These are phyloP conservation scores for Drosophila triauraria DNA, from an alignment of 1,140 invertebrate genomes.

Conservation along the genomic window DNA sequence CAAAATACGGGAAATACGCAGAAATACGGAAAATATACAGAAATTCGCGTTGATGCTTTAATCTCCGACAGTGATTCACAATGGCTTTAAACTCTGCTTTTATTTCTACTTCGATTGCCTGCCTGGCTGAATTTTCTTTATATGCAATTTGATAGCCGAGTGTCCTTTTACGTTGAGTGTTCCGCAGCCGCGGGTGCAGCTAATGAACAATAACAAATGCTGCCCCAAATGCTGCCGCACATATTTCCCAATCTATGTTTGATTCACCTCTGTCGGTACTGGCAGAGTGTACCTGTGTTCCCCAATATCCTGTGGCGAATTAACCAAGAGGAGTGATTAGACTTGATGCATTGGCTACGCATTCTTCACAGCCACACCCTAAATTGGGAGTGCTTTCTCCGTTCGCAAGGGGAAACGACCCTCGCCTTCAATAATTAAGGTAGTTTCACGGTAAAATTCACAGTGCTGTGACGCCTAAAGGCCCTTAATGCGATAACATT, in stretches of 20 bases:
- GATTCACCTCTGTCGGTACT: not conserved
- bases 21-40: not conserved
- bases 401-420: not conserved
- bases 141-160: not conserved
- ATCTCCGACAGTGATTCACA: not conserved
- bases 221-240: conserved; percentile 23
- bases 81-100: not conserved
- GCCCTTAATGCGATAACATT: not conserved
- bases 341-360: conserved; percentile 20
- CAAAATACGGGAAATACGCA: conserved; percentile 18
- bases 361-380: conserved; percentile 43
- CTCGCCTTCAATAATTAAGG: not conserved
- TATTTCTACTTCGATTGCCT: not conserved
- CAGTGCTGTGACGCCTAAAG: not conserved
- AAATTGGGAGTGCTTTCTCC: conserved; percentile 16
- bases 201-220: conserved; percentile 14
- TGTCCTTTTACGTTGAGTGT: too few species aligned
- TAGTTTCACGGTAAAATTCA: not conserved
- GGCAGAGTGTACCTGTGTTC: not conserved
- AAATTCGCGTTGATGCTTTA: not conserved
- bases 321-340: conserved; percentile 1
- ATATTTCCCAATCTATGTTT: not conserved
- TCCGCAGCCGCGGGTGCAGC: not conserved
- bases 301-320: not conserved
- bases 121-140: not conserved